These are phyloP conservation scores for Galerucella nymphaeae DNA, from an alignment of 2,888 invertebrate species.

Conservation along the genomic window DNA sequence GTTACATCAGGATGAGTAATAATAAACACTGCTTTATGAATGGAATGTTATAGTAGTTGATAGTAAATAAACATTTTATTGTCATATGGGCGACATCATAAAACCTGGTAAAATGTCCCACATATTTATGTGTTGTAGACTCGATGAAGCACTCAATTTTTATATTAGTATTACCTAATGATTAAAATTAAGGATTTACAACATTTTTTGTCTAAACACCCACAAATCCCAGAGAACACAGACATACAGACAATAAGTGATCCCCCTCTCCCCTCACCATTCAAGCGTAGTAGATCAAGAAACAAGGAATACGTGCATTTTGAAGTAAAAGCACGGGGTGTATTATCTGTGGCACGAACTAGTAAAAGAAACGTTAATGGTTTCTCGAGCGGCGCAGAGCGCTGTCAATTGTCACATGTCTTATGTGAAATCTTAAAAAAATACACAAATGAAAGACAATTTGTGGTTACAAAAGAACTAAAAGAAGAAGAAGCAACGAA, in stretches of 20 bases:
- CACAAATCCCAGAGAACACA: constrained; percentile 60
- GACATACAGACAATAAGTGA: constrained; percentile 52
- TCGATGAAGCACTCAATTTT: constrained; percentile 24
- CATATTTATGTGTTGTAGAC: constrained; percentile 11
- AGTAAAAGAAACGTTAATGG: too few relatives aligned
- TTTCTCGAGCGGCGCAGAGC: neutral
- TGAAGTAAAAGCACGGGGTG: too few relatives aligned
- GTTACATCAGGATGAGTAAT: constrained; percentile 50
- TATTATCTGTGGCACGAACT: too few relatives aligned
- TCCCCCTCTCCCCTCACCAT: constrained; percentile 45
- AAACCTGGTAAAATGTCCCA: constrained; percentile 44
- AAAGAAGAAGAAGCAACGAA: too few relatives aligned
- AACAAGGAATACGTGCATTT: constrained; percentile 1
- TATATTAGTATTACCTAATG: constrained; percentile 54
- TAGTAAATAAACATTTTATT: constrained; percentile 64
- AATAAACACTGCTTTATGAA: constrained; percentile 61
- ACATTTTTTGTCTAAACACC: constrained; percentile 60
- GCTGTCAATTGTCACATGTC: neutral
- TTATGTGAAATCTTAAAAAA: too few relatives aligned
- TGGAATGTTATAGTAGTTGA: constrained; percentile 60
- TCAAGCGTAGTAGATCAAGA: constrained; percentile 30
- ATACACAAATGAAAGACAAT: too few relatives aligned
- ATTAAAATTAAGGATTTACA: constrained; percentile 58
- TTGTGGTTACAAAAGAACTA: too few relatives aligned
- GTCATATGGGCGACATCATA: constrained; percentile 51